These are phyloP conservation scores for Tanytarsus gracilentus DNA, from an alignment of 2,888 invertebrate genomes.

Conservation along the genomic window DNA sequence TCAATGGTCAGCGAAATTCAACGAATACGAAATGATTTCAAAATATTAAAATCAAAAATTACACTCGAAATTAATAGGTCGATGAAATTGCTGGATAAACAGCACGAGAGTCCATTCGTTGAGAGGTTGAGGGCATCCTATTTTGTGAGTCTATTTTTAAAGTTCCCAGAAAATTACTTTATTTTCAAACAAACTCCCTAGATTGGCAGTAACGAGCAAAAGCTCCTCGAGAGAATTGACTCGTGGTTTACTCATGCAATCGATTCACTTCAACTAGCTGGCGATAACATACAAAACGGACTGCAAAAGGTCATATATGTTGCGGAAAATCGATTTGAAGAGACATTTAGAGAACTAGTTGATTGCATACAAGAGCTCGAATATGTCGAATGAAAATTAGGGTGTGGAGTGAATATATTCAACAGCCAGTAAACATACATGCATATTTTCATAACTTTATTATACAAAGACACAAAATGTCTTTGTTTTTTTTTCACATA, in stretches of 20 bases:
- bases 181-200: too few relatives aligned
- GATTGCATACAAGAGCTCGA: conserved; percentile 14
- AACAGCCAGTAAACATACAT: neutral
- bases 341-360: neutral
- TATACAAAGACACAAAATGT: too few relatives aligned
- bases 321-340: conserved; percentile 2
- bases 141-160: too few relatives aligned
- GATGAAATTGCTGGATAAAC: too few relatives aligned
- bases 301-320: neutral
- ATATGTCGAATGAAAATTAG: neutral
- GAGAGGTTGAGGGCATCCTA: too few relatives aligned
- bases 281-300: neutral
- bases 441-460: too few relatives aligned
- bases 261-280: conserved; percentile 7
- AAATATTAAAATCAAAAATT: neutral
- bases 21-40: neutral
- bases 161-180: too few relatives aligned
- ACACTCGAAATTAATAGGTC: too few relatives aligned
- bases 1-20: neutral
- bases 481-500: too few relatives aligned
- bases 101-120: too few relatives aligned
- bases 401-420: neutral
- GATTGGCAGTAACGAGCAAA: neutral
- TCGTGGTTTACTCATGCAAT: neutral
- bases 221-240: neutral